These are phyloP conservation scores for Oreortyx pictus DNA, from an alignment of 2,797 vertebrate species.

Conservation along the genomic window DNA sequence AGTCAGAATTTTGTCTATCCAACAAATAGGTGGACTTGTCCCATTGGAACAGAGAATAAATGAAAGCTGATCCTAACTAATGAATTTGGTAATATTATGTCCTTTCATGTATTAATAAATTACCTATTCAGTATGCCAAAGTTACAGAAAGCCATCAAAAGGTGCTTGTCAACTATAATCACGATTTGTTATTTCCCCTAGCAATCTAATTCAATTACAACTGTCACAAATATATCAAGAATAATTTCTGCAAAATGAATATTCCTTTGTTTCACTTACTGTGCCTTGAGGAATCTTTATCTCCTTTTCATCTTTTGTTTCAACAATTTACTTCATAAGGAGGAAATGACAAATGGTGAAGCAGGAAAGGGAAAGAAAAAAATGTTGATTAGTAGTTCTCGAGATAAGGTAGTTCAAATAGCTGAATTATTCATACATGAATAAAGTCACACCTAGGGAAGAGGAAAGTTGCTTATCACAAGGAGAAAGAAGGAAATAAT, in stretches of 20 bases:
- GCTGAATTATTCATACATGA: slow-evolving; percentile 64
- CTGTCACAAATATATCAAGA: slow-evolving; percentile 35
- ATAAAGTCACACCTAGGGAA: slow-evolving; percentile 51
- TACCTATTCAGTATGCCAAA: not conserved
- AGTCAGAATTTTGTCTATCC: not conserved
- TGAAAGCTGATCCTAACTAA: not conserved
- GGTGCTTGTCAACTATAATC: not conserved
- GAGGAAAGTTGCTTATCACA: slow-evolving; percentile 56
- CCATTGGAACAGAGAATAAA: not conserved
- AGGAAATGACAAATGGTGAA: not conserved
- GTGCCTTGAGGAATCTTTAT: slow-evolving; percentile 36
- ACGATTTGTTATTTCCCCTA: slow-evolving; percentile 1
- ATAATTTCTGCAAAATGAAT: slow-evolving; percentile 27
- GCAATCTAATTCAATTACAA: slow-evolving; percentile 43
- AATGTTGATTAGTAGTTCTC: not conserved
- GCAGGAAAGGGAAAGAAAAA: slow-evolving; percentile 18
- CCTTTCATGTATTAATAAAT: not conserved
- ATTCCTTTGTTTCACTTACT: slow-evolving; percentile 27
- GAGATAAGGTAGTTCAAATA: slow-evolving; percentile 43
- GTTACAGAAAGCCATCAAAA: slow-evolving; percentile 28
- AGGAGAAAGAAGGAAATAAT: slow-evolving; percentile 41
- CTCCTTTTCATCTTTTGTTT: slow-evolving; percentile 35
- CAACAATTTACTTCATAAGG: slow-evolving; percentile 16
- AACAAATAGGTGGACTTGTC: not conserved
- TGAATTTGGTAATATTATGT: not conserved